Evolutionary conservation across 2,888 invertebrate species (phyloP), one percentile per base, ranked within the genome.

Genomic region (Myopa tessellatipennis): DNA sequence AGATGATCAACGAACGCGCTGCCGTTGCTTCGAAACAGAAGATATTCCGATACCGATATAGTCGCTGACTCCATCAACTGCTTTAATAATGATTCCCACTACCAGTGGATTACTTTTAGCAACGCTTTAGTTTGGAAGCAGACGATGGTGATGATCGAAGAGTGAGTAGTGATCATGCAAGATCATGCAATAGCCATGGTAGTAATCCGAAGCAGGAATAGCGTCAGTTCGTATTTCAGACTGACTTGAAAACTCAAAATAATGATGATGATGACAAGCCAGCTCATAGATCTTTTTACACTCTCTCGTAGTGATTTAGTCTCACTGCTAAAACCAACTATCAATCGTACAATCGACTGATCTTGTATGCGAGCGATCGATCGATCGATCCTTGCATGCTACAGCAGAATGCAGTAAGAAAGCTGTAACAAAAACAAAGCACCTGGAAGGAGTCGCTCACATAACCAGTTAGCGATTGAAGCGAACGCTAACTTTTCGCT

Each of bases 201-300:
- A 16, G 67, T 38, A 67, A 67, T 8, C 18, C 8, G 16, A 36
- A 58, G 71, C 71, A 73, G 73, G 14, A 34, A 26, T 26, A 65
- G 7, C 61, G 14, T 18, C 34, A 65, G 34, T 65, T 34, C 34
- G 12, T 18, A 65, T 65, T 4, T 4, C 40, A 36, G 65, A 8
- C 2, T 16, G 34, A 10, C 12, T 38, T 63, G 61, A 36, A 73
- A 40, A n/a, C 40, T 36, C 74, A 65, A 65, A 65, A 6, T 45
- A 45, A 74, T 65, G 74, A 63, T 74, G 74, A 74, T 74, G 74
- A 74, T 74, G 74, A 74, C 74, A 74, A 63, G 74, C 63, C 74
- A 74, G 74, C 75, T 68, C 69, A 50, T 75, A 75, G 60, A 75
- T 69, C 69, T 75, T 75, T 69, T 38, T 38, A 34, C 61, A 34